phyloP scores from a whole-genome alignment of 2,113 vertebrate genomes.

The Pedetes capensis region DNA sequence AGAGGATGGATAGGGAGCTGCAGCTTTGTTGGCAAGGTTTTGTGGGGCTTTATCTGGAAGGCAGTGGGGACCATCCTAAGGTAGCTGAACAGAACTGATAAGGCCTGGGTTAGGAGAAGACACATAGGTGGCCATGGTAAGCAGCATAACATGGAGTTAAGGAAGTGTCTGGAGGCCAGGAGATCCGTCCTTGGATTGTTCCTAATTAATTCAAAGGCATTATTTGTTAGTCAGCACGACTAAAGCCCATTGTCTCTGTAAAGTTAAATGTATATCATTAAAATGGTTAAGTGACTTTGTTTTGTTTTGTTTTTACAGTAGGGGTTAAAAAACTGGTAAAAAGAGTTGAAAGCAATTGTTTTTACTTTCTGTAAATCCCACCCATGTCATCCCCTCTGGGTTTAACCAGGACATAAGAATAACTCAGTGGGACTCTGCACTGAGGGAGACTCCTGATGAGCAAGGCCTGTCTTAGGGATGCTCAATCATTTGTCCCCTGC shows the following conservation, averaged over 20 bases:
- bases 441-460: slow-evolving; percentile 24
- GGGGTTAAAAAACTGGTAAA: slow-evolving; percentile 80
- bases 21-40: background rate
- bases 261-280: background rate
- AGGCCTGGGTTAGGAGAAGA: background rate
- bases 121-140: background rate
- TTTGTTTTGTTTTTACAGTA: slow-evolving; percentile 40
- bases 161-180: background rate
- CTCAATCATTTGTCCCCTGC: background rate
- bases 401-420: slow-evolving; percentile 69
- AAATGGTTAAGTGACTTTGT: slow-evolving; percentile 71
- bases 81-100: background rate
- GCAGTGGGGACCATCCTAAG: background rate
- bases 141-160: background rate
- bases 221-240: background rate
- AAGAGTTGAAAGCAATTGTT: slow-evolving; percentile 76
- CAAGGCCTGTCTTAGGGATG: background rate
- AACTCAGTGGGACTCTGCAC: slow-evolving; percentile 65
- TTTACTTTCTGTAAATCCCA: slow-evolving; percentile 76
- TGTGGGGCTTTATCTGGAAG: background rate
- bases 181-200: background rate
- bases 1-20: background rate
- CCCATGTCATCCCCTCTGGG: slow-evolving; percentile 59
- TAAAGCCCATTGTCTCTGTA: background rate
- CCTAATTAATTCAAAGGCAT: background rate